These are phyloP conservation scores for Myotis planiceps DNA, from an alignment of 2,797 vertebrate genomes.

Conservation along the genomic window DNA sequence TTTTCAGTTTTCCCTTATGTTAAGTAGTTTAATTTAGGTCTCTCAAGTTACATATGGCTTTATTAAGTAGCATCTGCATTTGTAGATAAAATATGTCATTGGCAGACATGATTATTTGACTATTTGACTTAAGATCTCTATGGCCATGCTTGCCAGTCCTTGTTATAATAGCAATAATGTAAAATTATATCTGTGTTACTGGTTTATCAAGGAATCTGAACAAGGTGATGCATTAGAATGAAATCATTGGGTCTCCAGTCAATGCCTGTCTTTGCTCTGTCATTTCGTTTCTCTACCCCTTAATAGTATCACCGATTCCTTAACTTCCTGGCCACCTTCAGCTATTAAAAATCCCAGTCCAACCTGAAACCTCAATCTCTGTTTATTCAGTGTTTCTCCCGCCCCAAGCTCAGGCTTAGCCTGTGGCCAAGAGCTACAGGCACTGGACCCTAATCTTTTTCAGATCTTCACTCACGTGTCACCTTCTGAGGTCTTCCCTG, in stretches of 20 bases:
- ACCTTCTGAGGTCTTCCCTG: not conserved
- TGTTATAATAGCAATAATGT: not conserved
- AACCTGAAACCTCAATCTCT: not conserved
- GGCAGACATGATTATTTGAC: not conserved
- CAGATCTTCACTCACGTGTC: not conserved
- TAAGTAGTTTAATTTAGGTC: constrained; percentile 36
- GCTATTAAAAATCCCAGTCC: not conserved
- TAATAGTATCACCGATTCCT: not conserved
- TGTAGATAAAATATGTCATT: not conserved
- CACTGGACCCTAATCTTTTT: not conserved
- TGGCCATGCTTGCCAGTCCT: not conserved
- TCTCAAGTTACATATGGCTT: not conserved
- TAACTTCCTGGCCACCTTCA: not conserved
- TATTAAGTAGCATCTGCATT: not conserved
- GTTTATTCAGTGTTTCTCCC: not conserved
- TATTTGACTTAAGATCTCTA: not conserved
- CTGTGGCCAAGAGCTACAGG: not conserved
- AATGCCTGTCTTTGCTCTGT: not conserved
- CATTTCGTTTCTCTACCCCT: not conserved
- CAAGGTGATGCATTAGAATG: not conserved
- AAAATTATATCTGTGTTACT: not conserved
- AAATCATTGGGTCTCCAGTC: not conserved
- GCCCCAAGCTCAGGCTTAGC: not conserved
- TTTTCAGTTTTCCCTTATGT: not conserved
- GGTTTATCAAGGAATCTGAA: constrained; percentile 29